Conservation (phyloP, 2,888 invertebrate genomes). For the Hydroisotoma schaefferi region DNA sequence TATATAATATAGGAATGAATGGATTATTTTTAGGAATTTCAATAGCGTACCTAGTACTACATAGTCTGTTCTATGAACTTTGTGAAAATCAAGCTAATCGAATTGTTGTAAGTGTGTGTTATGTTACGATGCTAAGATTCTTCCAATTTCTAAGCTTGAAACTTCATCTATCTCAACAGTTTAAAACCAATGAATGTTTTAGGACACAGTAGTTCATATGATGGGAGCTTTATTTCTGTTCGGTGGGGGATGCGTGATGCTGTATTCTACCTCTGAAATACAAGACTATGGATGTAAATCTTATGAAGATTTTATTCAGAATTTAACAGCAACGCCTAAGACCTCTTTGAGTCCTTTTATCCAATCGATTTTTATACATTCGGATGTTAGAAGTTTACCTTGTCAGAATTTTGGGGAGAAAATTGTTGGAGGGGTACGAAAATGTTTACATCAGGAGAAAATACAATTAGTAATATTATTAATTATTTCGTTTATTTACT, state of each 20-base stretch:
- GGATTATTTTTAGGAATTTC: slow-evolving; percentile 17
- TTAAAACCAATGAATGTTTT: slow-evolving; percentile 1
- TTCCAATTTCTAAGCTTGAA: too few species aligned
- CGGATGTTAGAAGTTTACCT: too few species aligned
- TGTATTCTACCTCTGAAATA: slow-evolving; percentile 27
- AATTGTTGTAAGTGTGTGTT: slow-evolving; percentile 26
- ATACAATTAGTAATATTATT: not conserved
- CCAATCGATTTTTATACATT: too few species aligned
- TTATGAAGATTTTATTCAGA: not conserved
- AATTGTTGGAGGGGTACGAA: slow-evolving; percentile 18
- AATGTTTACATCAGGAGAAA: not conserved
- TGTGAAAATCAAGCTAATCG: slow-evolving; percentile 16
- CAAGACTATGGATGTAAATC: slow-evolving; percentile 13
- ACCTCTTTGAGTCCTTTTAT: too few species aligned
- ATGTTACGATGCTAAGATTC: too few species aligned
- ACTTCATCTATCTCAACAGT: too few species aligned
- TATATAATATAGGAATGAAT: slow-evolving; percentile 3
- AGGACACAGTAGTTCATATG: slow-evolving; percentile 31
- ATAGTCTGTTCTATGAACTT: slow-evolving; percentile 18
- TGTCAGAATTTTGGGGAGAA: slow-evolving; percentile 19
- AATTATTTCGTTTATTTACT: slow-evolving; percentile 1
- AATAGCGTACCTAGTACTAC: slow-evolving; percentile 18
- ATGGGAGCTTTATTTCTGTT: slow-evolving; percentile 17
- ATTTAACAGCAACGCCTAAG: not conserved
- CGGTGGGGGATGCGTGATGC: slow-evolving; percentile 20